Evolutionary conservation across 2,888 invertebrate genomes (phyloP), one percentile per base, ranked within the genome.

Genomic region (Aethes cnicana): DNA sequence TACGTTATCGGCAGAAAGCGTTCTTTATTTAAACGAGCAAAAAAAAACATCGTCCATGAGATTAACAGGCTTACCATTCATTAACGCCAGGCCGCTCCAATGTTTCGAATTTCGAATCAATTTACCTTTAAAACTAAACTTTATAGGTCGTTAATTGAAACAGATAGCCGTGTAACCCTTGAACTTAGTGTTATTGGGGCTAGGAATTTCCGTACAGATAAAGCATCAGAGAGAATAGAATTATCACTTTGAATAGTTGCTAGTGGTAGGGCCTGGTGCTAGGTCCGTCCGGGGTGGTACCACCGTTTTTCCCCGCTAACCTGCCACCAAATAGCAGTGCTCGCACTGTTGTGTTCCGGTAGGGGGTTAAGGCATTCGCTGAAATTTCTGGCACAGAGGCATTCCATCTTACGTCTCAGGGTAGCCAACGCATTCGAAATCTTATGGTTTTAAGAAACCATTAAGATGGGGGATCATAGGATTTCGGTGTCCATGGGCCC

Each of bases 31-130:
- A 16, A 32, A 32, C 14, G 6, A 16, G 12, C 8, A 39, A 39
- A 39, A 21, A 8, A 23, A 18, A 42, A 7, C 14, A 32, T 3
- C 20, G 30, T 32, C 33, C 42, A 17, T 14, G 14, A 12, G n/a
- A 33, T 25, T 49, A 41, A 35, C 20, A 11, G 35, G 42, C 33
- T 42, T 41, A 42, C 42, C 39, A 20, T 42, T 49, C 26, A 49
- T 42, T 28, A 49, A 26, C 35, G 42, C 14, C n/a, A 23, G 59
- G 62, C 52, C 58, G 60, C 56, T 53, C 64, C 69, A 69, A 68
- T 69, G 67, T 68, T 69, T 68, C 61, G 69, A 65, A 69, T 68
- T 69, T 68, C 61, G 69, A 65, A 69, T 69, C 71, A 71, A 69
- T 74, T 63, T 63, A 67, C 46, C 35, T 43, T 55, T 39, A 48